Conservation (phyloP, 2,797 vertebrate genomes). For the Chromobotia macracanthus region DNA sequence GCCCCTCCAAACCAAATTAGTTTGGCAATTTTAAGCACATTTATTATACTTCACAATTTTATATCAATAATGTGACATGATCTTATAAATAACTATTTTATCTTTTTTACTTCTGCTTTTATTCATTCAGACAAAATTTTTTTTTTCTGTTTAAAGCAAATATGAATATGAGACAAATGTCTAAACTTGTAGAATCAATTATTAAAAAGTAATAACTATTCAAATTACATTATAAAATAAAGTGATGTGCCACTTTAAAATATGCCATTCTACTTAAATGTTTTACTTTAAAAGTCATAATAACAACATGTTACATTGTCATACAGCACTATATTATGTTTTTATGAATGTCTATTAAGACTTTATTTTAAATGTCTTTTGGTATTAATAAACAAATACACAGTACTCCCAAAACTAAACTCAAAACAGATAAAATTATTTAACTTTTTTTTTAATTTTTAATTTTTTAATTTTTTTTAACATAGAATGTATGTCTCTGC, state of each 20-base stretch:
- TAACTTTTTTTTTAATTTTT: too few relatives aligned
- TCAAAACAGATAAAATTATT: slow-evolving; percentile 15
- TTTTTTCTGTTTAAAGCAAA: slow-evolving; percentile 7
- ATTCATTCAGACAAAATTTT: not conserved
- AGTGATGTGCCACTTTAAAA: slow-evolving; percentile 78
- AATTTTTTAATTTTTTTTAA: too few relatives aligned
- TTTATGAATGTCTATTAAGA: not conserved
- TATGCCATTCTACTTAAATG: slow-evolving; percentile 33
- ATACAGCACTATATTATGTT: slow-evolving; percentile 14
- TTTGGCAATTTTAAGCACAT: not conserved
- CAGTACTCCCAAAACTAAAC: not conserved
- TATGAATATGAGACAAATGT: not conserved
- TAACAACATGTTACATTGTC: not conserved
- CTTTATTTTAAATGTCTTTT: too few relatives aligned
- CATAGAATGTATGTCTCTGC: not conserved
- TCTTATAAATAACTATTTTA: not conserved
- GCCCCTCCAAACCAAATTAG: too few relatives aligned
- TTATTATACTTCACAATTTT: not conserved
- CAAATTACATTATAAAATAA: slow-evolving; percentile 66
- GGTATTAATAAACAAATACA: not conserved
- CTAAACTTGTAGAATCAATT: slow-evolving; percentile 14
- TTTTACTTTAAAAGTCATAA: not conserved
- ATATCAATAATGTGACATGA: not conserved
- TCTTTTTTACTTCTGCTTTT: not conserved
- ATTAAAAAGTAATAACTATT: slow-evolving; percentile 25